Conservation (phyloP, 2,797 vertebrate genomes). For the Gila robusta region DNA sequence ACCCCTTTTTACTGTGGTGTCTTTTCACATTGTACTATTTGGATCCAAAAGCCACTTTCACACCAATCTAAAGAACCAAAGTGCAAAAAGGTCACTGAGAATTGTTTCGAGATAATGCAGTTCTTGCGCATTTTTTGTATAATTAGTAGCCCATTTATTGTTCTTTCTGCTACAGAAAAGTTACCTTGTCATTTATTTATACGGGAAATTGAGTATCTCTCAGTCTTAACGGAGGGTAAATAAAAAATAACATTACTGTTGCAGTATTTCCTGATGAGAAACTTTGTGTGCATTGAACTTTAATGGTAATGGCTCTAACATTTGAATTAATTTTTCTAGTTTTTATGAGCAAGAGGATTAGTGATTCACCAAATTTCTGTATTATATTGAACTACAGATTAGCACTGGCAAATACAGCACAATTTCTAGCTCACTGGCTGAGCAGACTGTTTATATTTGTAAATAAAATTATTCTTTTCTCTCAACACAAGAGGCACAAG, state of each 20-base stretch:
- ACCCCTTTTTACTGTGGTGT: neutral
- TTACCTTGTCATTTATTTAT: neutral
- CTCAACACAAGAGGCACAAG: slow-evolving; percentile 12
- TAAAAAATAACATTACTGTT: neutral
- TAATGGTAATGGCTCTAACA: neutral
- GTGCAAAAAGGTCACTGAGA: neutral
- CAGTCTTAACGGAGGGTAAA: neutral
- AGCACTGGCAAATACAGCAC: neutral
- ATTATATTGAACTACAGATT: slow-evolving; percentile 4
- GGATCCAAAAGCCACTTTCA: neutral
- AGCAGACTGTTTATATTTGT: slow-evolving; percentile 16
- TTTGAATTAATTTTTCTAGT: neutral
- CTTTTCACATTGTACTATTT: neutral
- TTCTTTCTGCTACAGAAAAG: neutral
- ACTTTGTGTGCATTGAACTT: neutral
- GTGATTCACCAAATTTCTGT: neutral
- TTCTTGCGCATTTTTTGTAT: neutral
- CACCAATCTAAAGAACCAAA: neutral
- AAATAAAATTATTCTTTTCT: slow-evolving; percentile 39
- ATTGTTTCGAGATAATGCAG: neutral
- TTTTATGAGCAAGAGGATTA: neutral
- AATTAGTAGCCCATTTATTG: neutral
- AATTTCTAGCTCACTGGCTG: slow-evolving; percentile 4
- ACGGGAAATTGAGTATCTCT: neutral
- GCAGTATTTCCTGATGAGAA: neutral